Base-by-base conservation (phyloP, 2,888 invertebrate genomes). In the Craniophora ligustri region DNA sequence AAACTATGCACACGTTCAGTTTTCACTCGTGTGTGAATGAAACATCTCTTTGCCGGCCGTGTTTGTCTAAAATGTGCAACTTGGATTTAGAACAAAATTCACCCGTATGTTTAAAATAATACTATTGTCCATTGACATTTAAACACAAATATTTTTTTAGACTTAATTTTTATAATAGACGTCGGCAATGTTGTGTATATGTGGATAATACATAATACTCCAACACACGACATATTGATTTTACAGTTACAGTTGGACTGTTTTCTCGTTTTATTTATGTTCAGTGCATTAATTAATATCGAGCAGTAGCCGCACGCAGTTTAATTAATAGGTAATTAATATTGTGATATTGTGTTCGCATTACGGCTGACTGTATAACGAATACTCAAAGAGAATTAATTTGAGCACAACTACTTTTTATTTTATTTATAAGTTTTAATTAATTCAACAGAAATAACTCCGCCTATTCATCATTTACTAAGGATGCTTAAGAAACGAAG, bases 281-380 rank as follows among this genome's bases (percentile, higher is more conserved):
- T 47, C 45, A 46, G 15, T 38, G 38, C 28, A 60, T 69, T 69
- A 51, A 66, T 68, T 55, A 51, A 55, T 64, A 56, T 47, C 36
- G 59, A 67, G 64, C 48, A 54, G 53, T 53, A 59, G 45, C 42
- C 31, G 64, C 49, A 51, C 47, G 64, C 44, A 54, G 46, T 48
- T 61, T 57, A 66, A 62, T 62, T 55, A 59, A 61, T 49, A 46
- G 40, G 55, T 68, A 65, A 72, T 71, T 65, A 66, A 61, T 66
- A 62, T 56, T 56, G 46, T 45, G 40, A 60, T 61, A 61, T 49
- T 50, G 56, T 47, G 34, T 62, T 46, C 35, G 19, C 41, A 26
- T 54, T 32, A 59, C 53, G 42, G 21, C 39, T 42, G 30, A 39
- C 41, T 68, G 51, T 65, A 50, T 44, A 39, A 53, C 49, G 55